phyloP scores from a whole-genome alignment of 2,797 vertebrate genomes.

The Hippopotamyrus pictus region DNA sequence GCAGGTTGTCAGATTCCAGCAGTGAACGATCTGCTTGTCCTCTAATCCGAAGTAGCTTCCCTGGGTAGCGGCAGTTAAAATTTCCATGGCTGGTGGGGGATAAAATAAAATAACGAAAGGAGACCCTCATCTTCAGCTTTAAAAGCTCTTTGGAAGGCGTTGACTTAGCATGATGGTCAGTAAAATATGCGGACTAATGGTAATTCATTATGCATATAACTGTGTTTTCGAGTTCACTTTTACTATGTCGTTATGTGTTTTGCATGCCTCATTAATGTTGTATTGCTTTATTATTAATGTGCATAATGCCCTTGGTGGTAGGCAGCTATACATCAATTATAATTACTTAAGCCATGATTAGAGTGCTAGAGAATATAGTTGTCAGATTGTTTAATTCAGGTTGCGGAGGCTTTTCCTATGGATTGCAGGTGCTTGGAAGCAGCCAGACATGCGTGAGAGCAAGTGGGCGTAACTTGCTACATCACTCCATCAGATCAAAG shows the following conservation, averaged over 20 bases:
- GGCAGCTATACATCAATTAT: not conserved
- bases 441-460: not conserved
- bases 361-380: not conserved
- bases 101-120: not conserved
- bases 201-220: not conserved
- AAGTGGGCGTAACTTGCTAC: not conserved
- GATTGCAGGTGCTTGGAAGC: not conserved
- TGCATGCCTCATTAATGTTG: not conserved
- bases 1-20: not conserved
- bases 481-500: not conserved
- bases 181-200: not conserved
- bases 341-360: not conserved
- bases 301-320: not conserved
- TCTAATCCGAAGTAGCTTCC: not conserved
- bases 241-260: not conserved
- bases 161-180: not conserved
- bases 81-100: not conserved
- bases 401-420: not conserved
- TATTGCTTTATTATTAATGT: conserved; percentile 6
- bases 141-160: not conserved
- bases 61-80: not conserved
- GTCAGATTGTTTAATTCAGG: not conserved
- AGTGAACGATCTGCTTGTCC: conserved; percentile 1
- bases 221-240: not conserved
- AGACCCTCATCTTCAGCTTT: not conserved